Percentiles rank a stretch among this genome's conserved stretches.
These are phyloP conservation scores for Notothenia coriiceps DNA, from an alignment of 2,113 vertebrate genomes.

Conservation along the genomic window DNA sequence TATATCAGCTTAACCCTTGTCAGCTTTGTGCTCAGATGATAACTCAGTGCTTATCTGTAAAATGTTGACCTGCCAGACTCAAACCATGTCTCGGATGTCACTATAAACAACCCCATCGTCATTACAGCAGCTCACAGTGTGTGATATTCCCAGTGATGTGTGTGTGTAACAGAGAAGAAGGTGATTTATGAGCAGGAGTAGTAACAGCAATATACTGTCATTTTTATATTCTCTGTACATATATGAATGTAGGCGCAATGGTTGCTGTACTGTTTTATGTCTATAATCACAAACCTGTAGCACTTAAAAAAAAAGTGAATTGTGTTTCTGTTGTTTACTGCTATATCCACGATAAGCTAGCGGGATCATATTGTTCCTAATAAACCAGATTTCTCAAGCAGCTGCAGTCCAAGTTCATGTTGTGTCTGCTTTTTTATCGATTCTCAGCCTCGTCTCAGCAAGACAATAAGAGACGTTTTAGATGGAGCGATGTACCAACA, in stretches of 20 bases:
- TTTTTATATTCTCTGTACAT: conserved; percentile 77
- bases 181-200: conserved; percentile 44
- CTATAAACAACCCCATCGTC: conserved; percentile 28
- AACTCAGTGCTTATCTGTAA: conserved; percentile 63
- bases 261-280: conserved; percentile 80
- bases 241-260: conserved; percentile 82
- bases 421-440: conserved; percentile 38
- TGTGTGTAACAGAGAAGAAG: conserved; percentile 31
- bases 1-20: conserved; percentile 62
- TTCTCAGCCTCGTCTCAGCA: conserved; percentile 29
- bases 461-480: conserved; percentile 43
- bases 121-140: conserved; percentile 41
- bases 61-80: conserved; percentile 51
- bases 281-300: conserved; percentile 81
- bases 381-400: conserved; percentile 80
- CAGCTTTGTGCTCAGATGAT: conserved; percentile 60
- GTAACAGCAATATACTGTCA: conserved; percentile 79
- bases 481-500: conserved; percentile 26
- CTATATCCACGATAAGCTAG: conserved; percentile 84
- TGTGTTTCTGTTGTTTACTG: conserved; percentile 82
- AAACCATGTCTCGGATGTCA: conserved; percentile 47
- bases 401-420: conserved; percentile 47
- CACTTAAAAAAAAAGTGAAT: conserved; percentile 80
- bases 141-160: conserved; percentile 36
- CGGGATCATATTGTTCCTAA: conserved; percentile 80